Conservation (phyloP, 2,113 vertebrate genomes). For the Leuciscus idus region DNA sequence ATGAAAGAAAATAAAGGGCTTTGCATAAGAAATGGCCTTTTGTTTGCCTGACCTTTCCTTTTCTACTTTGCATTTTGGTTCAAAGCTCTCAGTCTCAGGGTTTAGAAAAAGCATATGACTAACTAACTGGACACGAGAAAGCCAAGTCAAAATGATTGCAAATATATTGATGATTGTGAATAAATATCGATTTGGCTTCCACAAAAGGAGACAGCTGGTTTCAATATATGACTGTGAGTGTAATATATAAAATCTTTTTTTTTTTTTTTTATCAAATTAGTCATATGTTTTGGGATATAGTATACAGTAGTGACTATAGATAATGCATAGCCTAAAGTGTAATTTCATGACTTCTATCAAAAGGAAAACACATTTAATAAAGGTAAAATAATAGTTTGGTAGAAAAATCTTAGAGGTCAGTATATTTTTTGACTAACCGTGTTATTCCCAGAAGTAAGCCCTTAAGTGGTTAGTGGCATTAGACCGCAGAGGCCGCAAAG, state of each 20-base stretch:
- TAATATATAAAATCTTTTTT: background rate
- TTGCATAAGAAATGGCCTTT: background rate
- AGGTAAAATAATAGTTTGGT: background rate
- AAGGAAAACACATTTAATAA: background rate
- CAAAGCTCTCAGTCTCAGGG: background rate
- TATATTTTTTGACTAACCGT: background rate
- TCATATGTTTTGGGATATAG: background rate
- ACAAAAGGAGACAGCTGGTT: too few relatives aligned
- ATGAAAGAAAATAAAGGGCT: background rate
- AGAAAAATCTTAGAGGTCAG: background rate
- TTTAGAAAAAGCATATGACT: background rate
- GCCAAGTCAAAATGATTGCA: background rate
- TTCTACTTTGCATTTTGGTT: background rate
- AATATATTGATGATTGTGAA: background rate
- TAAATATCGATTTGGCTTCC: background rate
- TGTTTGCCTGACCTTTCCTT: constrained; percentile 30
- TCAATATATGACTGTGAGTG: background rate
- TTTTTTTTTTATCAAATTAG: background rate
- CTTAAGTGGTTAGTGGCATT: background rate
- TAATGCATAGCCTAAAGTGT: background rate
- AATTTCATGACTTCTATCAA: background rate
- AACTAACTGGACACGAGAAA: background rate
- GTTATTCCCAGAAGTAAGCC: background rate
- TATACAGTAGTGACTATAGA: background rate
- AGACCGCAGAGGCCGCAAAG: background rate